Conservation (phyloP, 2,113 vertebrate genomes). For the Antennarius striatus region DNA sequence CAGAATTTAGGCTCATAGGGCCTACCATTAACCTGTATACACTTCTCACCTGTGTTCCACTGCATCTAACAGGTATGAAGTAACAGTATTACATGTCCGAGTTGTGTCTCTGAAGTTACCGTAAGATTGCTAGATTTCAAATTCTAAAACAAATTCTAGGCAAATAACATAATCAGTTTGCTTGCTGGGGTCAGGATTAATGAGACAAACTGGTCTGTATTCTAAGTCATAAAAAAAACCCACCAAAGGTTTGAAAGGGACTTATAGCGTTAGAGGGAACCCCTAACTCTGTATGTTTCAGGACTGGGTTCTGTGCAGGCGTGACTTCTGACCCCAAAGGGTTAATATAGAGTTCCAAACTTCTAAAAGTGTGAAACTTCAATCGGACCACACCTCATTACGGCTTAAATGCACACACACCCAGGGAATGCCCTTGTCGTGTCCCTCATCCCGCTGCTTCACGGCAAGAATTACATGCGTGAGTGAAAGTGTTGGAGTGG, state of each 20-base stretch:
- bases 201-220: background rate
- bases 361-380: background rate
- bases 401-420: conserved; percentile 9
- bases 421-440: conserved; percentile 19
- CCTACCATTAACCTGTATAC: too few relatives aligned
- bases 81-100: background rate
- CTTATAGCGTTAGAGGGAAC: too few relatives aligned
- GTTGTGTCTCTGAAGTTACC: background rate
- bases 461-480: conserved; percentile 42
- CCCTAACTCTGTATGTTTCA: too few relatives aligned
- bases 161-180: background rate
- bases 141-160: too few relatives aligned
- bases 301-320: too few relatives aligned
- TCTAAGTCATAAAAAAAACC: too few relatives aligned
- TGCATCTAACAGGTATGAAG: background rate
- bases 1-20: too few relatives aligned
- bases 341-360: too few relatives aligned
- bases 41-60: too few relatives aligned
- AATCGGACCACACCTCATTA: conserved; percentile 1
- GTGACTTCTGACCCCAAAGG: too few relatives aligned
- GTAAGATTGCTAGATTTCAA: too few relatives aligned
- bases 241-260: too few relatives aligned
- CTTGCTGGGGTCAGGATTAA: background rate
- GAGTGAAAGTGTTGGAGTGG: conserved; percentile 20
- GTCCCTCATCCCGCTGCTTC: conserved; percentile 24